A percentile compares a stretch with the other conserved stretches of the same genome.
Evolutionary conservation across 1,140 invertebrate species (phyloP).

Genomic region (Meloidogyne hapla): DNA sequence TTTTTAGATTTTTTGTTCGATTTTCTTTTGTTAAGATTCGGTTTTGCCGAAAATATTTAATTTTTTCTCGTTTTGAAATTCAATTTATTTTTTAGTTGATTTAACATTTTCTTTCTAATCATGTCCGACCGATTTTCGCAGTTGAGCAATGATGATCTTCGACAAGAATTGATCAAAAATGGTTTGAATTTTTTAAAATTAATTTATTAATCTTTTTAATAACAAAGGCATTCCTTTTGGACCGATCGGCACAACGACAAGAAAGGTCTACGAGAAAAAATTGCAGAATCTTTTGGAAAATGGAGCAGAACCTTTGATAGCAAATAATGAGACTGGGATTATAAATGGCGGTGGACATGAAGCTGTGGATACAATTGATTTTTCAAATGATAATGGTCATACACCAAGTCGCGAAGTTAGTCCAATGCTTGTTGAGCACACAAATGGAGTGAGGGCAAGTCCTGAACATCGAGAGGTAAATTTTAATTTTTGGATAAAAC

Average conservation of each 20-base stretch:
- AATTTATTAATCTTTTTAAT: background rate
- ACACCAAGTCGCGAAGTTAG: background rate
- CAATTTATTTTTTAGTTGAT: background rate
- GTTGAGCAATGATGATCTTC: slow-evolving; percentile 21
- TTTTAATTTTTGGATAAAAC: background rate
- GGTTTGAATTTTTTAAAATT: slow-evolving; percentile 10
- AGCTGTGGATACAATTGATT: slow-evolving; percentile 12
- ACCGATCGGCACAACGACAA: slow-evolving; percentile 27
- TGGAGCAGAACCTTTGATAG: background rate
- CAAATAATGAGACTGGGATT: background rate
- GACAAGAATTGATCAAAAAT: slow-evolving; percentile 4
- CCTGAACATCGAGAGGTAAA: background rate
- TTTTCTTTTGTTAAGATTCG: too few relatives aligned
- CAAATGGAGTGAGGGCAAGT: background rate
- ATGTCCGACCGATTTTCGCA: background rate
- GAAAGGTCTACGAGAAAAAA: slow-evolving; percentile 37
- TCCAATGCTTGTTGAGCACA: background rate
- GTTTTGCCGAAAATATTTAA: too few relatives aligned
- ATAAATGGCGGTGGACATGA: slow-evolving; percentile 4
- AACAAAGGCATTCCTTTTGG: slow-evolving; percentile 19
- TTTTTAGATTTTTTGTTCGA: too few relatives aligned
- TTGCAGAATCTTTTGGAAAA: slow-evolving; percentile 24
- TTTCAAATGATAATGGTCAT: slow-evolving; percentile 6
- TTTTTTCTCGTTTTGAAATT: too few relatives aligned
- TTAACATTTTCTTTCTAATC: background rate